Evolutionary conservation across 2,797 vertebrate species (phyloP).

Genomic region (Takifugu rubripes): DNA sequence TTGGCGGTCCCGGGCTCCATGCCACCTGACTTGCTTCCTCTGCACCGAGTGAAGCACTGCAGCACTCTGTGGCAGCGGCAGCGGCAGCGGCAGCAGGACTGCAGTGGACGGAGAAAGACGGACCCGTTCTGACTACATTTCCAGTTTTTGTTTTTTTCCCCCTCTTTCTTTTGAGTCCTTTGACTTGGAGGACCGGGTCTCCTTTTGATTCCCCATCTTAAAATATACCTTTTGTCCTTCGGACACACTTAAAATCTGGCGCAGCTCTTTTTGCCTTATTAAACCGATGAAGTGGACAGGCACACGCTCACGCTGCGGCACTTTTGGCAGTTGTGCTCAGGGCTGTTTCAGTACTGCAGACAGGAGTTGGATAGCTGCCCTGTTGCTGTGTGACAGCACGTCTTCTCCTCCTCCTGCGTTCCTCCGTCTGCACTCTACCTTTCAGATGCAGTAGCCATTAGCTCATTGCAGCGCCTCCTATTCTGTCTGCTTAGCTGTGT

Average conservation of each 20-base stretch:
- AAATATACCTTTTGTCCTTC: not conserved
- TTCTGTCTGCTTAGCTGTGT: constrained; percentile 45
- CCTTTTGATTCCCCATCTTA: not conserved
- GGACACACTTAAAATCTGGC: not conserved
- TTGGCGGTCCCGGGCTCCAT: constrained; percentile 25
- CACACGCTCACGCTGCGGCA: constrained; percentile 5
- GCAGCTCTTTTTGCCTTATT: not conserved
- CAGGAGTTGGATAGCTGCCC: constrained; percentile 18
- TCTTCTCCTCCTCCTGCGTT: constrained; percentile 24
- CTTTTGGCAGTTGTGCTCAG: constrained; percentile 18
- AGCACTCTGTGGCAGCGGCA: constrained; percentile 40
- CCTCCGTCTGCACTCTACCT: constrained; percentile 22
- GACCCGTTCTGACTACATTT: not conserved
- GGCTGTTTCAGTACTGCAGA: constrained; percentile 28
- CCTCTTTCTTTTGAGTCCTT: not conserved
- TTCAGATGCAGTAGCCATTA: constrained; percentile 34
- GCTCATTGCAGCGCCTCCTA: constrained; percentile 46
- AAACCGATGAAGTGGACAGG: not conserved
- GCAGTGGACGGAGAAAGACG: not conserved
- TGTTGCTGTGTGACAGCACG: constrained; percentile 20
- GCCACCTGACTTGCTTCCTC: constrained; percentile 20
- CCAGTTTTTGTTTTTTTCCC: not conserved
- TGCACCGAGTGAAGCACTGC: constrained; percentile 41
- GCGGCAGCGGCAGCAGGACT: constrained; percentile 2
- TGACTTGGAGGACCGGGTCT: not conserved